Base-by-base conservation (phyloP, 2,888 invertebrate genomes). In the Drosophila fungiperda region DNA sequence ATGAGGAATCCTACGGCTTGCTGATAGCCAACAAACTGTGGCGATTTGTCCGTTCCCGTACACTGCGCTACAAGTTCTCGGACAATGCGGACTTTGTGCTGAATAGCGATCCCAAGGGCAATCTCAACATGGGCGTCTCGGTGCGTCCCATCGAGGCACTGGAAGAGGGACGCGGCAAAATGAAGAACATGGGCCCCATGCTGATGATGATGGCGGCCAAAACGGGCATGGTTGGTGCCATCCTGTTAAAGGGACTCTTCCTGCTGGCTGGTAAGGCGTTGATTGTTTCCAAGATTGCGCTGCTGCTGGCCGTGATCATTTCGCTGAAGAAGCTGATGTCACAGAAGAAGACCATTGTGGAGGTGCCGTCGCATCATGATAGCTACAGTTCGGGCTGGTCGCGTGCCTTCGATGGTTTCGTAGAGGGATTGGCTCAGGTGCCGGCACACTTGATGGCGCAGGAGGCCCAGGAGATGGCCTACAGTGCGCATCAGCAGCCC, bases 241-340 rank as follows among this genome's bases (percentile, higher is more conserved):
- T 97, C 59, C 95, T 97, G 36, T 96, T 97, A 93, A 97, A 97
- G 90, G 97, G 96, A 23, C 93, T 97, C 5, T 96, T 96, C 20
- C 94, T 97, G 7, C 94, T 97, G 80, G 97, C 97, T 38, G 97
- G 97, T 89, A 97, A 97, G 94, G 97, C 97, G 33, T 94, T 97
- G 6, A 94, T 97, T 49, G 95, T 97, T 74, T 96, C 97, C 83
- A 97, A 97, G 94, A 95, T 97, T 61, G 97, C 97, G 3, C 94
- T 97, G 12, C 94, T 97, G 5, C 93, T 97, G 64, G 96, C 97
- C 17, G 95, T 96, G 52, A 96, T 97, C 82, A 96, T 97, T 78
- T 97, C 97, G 38, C 92, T 97, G 89, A 97, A 97, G 94, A 97
- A 97, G 89, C 94, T 97, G 49, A 95, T 97, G 93, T 95, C 95